Evolutionary conservation across 2,888 invertebrate genomes (phyloP), one percentile per base, ranked within the genome.

Genomic region (Nomada lathburiana): DNA sequence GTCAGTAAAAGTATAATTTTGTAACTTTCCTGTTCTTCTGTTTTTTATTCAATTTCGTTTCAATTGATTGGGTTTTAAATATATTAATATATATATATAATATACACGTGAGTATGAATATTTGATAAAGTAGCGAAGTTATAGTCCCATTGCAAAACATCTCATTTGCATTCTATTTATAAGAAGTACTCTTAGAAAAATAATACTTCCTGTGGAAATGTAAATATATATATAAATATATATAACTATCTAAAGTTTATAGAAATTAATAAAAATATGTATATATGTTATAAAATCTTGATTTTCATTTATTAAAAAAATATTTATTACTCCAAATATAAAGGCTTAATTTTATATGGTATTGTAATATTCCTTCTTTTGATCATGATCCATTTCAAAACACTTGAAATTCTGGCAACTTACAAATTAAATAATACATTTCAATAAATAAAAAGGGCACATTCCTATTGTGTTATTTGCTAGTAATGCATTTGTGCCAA

Each of bases 211-310:
- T 79, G 52, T 65, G 62, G 62, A 84, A 79, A 76, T 88, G 85
- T 88, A 86, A 82, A 85, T 83, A 87, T 69, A 81, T 82, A 81
- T 85, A 80, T 80, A 85, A 71, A 83, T 80, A 81, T 75, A 85
- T 72, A 67, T n/a, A 60, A 55, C 11, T 80, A 86, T 77, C 71
- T 85, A 80, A 76, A 82, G 57, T 86, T 88, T 85, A 82, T 83
- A 88, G 80, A 75, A 86, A 85, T 71, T 71, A 80, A 80, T 82
- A 87, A 87, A 85, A 87, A 52, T 83, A 75, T 87, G 82, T 84
- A 86, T 82, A 86, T 84, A 86, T 78, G 86, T 78, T 84, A 84
- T 72, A 60, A 63, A 72, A 69, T 74, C 42, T 82, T 79, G 60
- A 74, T 70, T 64, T 64, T 55, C 26, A 63, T 80, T 85, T 76